Base-by-base conservation (phyloP, 1,140 invertebrate genomes). In the Heliconius congener region DNA sequence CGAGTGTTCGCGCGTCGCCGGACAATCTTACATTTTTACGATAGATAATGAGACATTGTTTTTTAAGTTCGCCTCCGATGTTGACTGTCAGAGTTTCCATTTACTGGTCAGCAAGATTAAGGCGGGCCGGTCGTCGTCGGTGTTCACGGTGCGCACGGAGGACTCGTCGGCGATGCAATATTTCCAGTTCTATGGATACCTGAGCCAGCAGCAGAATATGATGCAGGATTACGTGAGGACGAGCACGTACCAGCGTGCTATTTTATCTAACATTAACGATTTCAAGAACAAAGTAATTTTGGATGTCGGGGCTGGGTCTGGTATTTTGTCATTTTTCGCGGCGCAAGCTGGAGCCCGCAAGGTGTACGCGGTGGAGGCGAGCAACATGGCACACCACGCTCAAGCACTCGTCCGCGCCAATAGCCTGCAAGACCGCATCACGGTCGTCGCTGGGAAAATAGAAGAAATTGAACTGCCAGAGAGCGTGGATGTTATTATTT, bases 181-280 rank as follows among this genome's bases (percentile, higher is more conserved):
- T 96, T 99, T 98, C 88, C 97, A 99, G 95, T 99, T 99, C 95
- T 99, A 99, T 95, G 99, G 99, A 76, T 99, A 99, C 95, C 95
- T 99, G 76, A 99, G 98, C 72, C 99, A 99, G 92, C 99, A 99
- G 94, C 99, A 99, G 95, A 99, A 99, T 90, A 99, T 99, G 99
- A 98, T 99, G 98, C 98, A 98, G 95, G 99, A 99, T 94, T 99
- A 99, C 92, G 98, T 99, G 72, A 96, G 99, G 83, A 99, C 99
- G 37, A 98, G 98, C 86, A 99, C 99, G 73, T 99, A 99, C 95
- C 99, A 99, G 93, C 96, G 98, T 87, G 99, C 99, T 72, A 99
- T 99, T 93, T 95, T 99, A 23, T 97, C 97, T 70, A 99, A 99
- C 95, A 95, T 98, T 39, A 96, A 97, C 78, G 99, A 99, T 93